Conservation (phyloP, 2,113 vertebrate species). For the Lathamus discolor region DNA sequence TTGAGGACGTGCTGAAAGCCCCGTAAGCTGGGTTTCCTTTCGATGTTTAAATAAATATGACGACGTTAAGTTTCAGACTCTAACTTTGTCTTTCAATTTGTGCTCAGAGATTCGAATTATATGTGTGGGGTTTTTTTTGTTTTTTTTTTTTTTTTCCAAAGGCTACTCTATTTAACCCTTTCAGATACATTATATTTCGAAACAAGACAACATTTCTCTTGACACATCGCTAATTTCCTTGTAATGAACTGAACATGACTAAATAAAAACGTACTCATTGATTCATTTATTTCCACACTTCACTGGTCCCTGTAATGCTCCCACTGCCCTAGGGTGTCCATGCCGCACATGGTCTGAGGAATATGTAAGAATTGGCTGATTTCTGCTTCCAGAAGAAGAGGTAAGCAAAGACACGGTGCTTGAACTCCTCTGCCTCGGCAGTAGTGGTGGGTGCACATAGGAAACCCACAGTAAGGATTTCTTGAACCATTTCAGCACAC, state of each 20-base stretch:
- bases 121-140: too few relatives aligned
- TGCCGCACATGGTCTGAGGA: not conserved
- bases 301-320: not conserved
- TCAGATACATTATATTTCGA: not conserved
- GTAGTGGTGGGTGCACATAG: accelerated
- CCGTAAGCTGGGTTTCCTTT: not conserved
- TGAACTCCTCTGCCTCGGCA: accelerated
- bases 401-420: not conserved
- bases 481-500: accelerated
- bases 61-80: not conserved
- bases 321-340: not conserved
- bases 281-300: not conserved
- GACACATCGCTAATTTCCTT: not conserved
- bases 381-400: not conserved
- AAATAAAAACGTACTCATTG: not conserved
- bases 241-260: not conserved
- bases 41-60: not conserved
- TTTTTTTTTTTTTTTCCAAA: not conserved
- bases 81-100: not conserved
- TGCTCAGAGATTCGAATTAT: not conserved
- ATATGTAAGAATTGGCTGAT: too few relatives aligned
- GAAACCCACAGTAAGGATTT: not conserved
- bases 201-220: not conserved
- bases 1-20: not conserved
- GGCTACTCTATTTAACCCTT: not conserved